Evolutionary conservation across 2,113 vertebrate genomes (phyloP), one percentile per base, ranked within the genome.

Genomic region (Grammomys surdaster): DNA sequence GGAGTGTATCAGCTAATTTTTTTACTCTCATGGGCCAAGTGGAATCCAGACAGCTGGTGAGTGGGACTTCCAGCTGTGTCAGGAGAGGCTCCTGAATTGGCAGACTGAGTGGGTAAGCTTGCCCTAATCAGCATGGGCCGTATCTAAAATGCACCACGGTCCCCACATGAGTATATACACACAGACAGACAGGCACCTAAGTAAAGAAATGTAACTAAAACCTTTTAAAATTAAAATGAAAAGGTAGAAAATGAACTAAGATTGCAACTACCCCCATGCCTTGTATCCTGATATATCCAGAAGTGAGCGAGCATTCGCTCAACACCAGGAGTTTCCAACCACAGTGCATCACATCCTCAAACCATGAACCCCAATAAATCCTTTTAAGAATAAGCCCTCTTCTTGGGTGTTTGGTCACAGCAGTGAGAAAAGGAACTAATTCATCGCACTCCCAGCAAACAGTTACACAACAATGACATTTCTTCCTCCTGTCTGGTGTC

Each of bases 381-480:
- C 54, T 40, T 26, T 54, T 40, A 3, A 11, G 22, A 24, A 16
- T 14, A 82, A 82, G 8, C 36, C 36, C 40, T 40, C 20, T 1
- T 20, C 5, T 82, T 36, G 60, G 10, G 78, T n/a, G 22, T 58
- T n/a, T 12, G 10, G 80, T 26, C 80, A 60, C 54, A 81, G 78
- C 19, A 56, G 31, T 7, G 33, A 58, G 54, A 56, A 58, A n/a
- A 58, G 33, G 22, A 56, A 58, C 36, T n/a, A n/a, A 11, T 33
- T 56, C 33, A 13, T 65, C 40, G 11, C 17, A 6, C 33, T 46
- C 2, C 2, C 7, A 10, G 20, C 48, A 28, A 69, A 22, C 24
- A 51, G 20, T n/a, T 36, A 5, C 3, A 2, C 51, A 81, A 2
- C 7, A 2, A 2, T 1, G 9, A 54, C 12, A 14, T 26, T 88